Percentiles rank a stretch among this genome's conserved stretches.
Conservation (phyloP, 2,888 invertebrate species). For the Caenorhabditis virilis region DNA sequence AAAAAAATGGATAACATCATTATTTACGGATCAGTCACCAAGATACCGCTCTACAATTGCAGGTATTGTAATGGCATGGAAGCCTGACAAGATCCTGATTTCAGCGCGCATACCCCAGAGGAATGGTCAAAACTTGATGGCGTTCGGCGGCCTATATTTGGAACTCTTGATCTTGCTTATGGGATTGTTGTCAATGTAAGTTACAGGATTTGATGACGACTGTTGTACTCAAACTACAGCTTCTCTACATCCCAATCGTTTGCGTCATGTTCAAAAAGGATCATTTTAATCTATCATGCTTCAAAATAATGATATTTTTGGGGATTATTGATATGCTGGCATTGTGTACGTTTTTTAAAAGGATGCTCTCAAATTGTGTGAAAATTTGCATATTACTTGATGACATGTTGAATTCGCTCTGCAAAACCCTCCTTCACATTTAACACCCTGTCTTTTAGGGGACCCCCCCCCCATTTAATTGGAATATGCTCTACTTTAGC, state of each 20-base stretch:
- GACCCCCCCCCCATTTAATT: too few relatives aligned
- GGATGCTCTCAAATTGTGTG: too few relatives aligned
- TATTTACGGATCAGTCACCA: slow-evolving; percentile 14
- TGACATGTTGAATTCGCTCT: too few relatives aligned
- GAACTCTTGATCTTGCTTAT: slow-evolving; percentile 7
- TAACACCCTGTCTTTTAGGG: too few relatives aligned
- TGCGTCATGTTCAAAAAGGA: slow-evolving; percentile 17
- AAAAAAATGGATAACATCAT: slow-evolving; percentile 31
- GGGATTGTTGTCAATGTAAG: slow-evolving; percentile 18
- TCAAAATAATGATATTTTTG: slow-evolving; percentile 28
- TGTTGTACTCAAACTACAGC: too few relatives aligned
- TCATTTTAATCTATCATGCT: slow-evolving; percentile 25
- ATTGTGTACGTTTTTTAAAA: too few relatives aligned
- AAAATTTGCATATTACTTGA: too few relatives aligned
- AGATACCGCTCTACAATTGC: slow-evolving; percentile 25
- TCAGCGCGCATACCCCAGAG: slow-evolving; percentile 11
- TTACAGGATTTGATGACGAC: too few relatives aligned
- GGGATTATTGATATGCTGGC: slow-evolving; percentile 24
- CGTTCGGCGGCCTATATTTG: slow-evolving; percentile 6
- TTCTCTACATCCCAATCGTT: slow-evolving; percentile 20
- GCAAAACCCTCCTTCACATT: too few relatives aligned
- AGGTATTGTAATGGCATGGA: too few relatives aligned
- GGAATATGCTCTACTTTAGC: not conserved
- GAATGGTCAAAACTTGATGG: slow-evolving; percentile 15
- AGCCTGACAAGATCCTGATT: not conserved